phyloP scores from a whole-genome alignment of 2,113 vertebrate genomes.

The Xenopus tropicalis region DNA sequence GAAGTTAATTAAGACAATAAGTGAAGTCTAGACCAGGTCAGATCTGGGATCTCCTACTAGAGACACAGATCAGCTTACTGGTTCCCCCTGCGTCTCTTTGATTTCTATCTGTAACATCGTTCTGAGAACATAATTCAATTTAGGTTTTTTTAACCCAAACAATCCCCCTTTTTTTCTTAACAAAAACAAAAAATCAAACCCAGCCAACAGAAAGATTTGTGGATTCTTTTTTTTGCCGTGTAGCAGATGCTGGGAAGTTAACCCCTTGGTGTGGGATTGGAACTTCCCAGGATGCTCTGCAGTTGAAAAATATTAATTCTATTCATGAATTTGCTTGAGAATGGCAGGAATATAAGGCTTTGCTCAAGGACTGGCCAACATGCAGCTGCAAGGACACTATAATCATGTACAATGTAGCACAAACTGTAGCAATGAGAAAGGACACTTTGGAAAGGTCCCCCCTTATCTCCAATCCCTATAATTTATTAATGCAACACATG shows the following conservation, averaged over 20 bases:
- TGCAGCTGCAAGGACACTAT: too few species aligned
- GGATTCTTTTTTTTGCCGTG: constrained; percentile 19
- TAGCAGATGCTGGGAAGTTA: constrained; percentile 32
- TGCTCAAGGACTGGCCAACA: too few species aligned
- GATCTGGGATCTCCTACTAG: constrained; percentile 34
- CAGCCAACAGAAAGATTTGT: constrained; percentile 16
- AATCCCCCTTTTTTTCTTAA: constrained; percentile 27
- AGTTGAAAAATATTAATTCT: too few species aligned
- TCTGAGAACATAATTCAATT: constrained; percentile 41
- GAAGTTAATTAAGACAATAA: constrained; percentile 41
- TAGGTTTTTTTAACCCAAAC: constrained; percentile 25
- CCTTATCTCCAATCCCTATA: too few species aligned
- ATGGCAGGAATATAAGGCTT: too few species aligned
- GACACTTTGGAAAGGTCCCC: too few species aligned
- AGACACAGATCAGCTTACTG: constrained; percentile 42
- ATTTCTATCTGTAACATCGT: constrained; percentile 39
- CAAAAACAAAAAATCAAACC: constrained; percentile 38
- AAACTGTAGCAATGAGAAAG: too few species aligned
- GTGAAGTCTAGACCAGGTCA: constrained; percentile 41
- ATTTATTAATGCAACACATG: too few species aligned
- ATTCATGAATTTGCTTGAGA: too few species aligned
- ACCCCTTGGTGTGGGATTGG: constrained; percentile 11
- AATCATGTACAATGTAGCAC: too few species aligned
- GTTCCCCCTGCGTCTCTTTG: constrained; percentile 31
- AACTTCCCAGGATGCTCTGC: not conserved